Percentiles rank a stretch among this genome's conserved stretches.
These are phyloP conservation scores for Gymnocheta viridis DNA, from an alignment of 2,888 invertebrate genomes.

Conservation along the genomic window DNA sequence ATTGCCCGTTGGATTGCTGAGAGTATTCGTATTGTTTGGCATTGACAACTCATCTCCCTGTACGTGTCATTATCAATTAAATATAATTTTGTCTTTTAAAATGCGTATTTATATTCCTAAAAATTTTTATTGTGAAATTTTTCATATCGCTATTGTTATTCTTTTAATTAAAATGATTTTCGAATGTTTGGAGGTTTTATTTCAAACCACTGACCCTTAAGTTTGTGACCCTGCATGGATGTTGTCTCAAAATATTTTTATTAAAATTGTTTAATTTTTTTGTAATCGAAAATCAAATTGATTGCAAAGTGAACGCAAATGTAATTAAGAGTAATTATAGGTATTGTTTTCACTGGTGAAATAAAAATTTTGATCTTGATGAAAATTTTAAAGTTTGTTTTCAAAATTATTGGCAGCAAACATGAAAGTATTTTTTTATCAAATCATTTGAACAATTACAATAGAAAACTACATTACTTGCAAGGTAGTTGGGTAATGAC, in stretches of 20 bases:
- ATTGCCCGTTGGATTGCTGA: constrained; percentile 67
- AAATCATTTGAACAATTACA: no score
- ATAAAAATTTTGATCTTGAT: no score
- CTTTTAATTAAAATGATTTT: constrained; percentile 64
- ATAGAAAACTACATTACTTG: no score
- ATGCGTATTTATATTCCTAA: constrained; percentile 61
- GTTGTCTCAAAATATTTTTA: constrained; percentile 61
- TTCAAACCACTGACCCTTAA: constrained; percentile 71
- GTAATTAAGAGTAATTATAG: background rate
- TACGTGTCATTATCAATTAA: constrained; percentile 78
- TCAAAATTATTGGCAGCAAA: no score
- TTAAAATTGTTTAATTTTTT: constrained; percentile 44
- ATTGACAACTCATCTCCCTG: constrained; percentile 34
- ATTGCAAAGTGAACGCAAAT: constrained; percentile 66
- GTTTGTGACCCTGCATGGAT: constrained; percentile 43
- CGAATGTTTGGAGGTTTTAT: constrained; percentile 56
- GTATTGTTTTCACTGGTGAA: no score
- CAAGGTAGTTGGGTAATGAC: no score
- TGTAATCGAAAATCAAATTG: constrained; percentile 54
- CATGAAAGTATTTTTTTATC: no score
- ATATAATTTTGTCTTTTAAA: constrained; percentile 73
- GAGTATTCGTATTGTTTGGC: constrained; percentile 45
- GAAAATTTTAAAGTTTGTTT: no score
- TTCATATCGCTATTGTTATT: constrained; percentile 51
- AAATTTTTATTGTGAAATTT: constrained; percentile 72